A percentile compares a stretch with the other conserved stretches of the same genome.
phyloP scores from a whole-genome alignment of 2,888 invertebrate genomes.

The Podabrus alpinus region DNA sequence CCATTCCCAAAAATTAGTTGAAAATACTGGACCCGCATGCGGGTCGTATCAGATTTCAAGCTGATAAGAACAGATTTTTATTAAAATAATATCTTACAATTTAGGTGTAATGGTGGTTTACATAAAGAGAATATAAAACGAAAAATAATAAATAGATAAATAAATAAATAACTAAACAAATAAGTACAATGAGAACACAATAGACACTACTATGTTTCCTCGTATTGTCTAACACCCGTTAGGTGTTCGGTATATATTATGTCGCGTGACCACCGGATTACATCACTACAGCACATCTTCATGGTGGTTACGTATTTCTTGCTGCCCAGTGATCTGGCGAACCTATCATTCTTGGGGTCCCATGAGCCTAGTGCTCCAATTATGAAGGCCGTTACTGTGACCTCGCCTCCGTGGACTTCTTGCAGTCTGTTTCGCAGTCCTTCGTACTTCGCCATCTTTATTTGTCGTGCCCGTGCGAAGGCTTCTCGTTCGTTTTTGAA shows the following conservation, averaged over 20 bases:
- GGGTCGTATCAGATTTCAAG: too few species aligned
- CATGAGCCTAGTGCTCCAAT: background rate
- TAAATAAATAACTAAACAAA: too few species aligned
- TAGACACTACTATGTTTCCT: too few species aligned
- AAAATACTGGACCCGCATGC: too few species aligned
- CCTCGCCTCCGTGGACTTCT: background rate
- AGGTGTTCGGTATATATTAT: background rate
- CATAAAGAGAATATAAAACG: too few species aligned
- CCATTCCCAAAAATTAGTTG: too few species aligned
- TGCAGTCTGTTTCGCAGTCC: background rate
- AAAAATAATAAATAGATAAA: too few species aligned
- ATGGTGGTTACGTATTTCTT: background rate
- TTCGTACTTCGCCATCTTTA: background rate
- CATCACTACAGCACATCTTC: background rate
- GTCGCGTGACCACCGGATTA: background rate
- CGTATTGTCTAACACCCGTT: background rate
- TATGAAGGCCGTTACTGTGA: background rate
- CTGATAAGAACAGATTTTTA: too few species aligned
- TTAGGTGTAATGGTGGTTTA: too few species aligned
- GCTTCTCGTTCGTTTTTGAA: background rate
- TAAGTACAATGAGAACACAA: too few species aligned
- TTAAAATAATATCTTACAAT: too few species aligned
- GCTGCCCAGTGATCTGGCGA: background rate
- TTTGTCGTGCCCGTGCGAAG: background rate
- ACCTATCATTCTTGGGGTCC: background rate